Evolutionary conservation across 2,888 invertebrate species (phyloP), one percentile per base, ranked within the genome.

Genomic region (Euplagia quadripunctaria): DNA sequence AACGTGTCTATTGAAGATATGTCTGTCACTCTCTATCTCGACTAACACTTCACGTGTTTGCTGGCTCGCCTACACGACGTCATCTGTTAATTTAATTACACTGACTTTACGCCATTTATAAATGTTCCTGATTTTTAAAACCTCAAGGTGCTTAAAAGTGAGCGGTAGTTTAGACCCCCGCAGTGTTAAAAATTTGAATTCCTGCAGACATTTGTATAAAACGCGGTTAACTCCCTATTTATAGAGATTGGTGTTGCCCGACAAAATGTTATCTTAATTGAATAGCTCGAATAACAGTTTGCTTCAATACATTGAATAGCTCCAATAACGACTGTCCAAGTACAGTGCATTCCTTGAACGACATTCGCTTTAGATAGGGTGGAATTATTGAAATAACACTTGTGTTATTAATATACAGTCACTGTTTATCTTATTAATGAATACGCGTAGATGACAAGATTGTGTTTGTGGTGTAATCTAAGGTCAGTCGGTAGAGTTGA

Each of bases 11-110:
- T 81, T 76, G 80, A 71, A 81, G 75, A 85, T 92, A 87, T 87
- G 82, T 87, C 87, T 88, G 84, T 94, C 91, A 87, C 90, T 87
- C 83, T 92, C 90, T 89, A 79, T 77, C 88, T 87, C 82, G 74
- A 80, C 83, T 82, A 88, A 86, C 86, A 87, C 87, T 86, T 86
- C 85, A 81, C 87, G 83, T 89, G 87, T 88, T 87, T 86, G 87
- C 86, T 87, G 85, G 78, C 86, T 89, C 89, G 90, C 89, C 89
- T 88, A 88, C 88, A 86, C 89, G 82, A 86, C 90, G 89, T 91
- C 92, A 91, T 91, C 89, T 93, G 93, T 92, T 94, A 93, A 94
- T 94, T 94, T 89, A 93, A 92, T 93, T 92, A 93, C 88, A 88
- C 84, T 87, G 87, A 82, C 83, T 82, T 79, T 85, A 83, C 85